Evolutionary conservation across 2,888 invertebrate genomes (phyloP).

Genomic region (Globia sparganii): DNA sequence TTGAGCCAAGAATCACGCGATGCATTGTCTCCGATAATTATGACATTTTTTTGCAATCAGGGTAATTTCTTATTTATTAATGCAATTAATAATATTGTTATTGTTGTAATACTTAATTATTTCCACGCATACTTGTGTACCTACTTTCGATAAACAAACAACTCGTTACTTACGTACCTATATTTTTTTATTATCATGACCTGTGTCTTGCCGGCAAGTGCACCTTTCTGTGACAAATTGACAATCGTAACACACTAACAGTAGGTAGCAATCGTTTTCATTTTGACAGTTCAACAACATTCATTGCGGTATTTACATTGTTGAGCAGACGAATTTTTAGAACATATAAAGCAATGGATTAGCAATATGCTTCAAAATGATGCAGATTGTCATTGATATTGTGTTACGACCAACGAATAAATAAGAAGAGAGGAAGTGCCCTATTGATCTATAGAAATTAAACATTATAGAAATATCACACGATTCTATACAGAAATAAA

Average conservation of each 20-base stretch:
- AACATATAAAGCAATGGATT: neutral
- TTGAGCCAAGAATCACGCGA: conserved; percentile 3
- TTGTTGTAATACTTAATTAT: neutral
- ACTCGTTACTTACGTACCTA: too few species aligned
- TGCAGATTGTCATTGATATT: too few species aligned
- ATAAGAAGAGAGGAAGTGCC: too few species aligned
- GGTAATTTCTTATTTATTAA: neutral
- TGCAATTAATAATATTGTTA: neutral
- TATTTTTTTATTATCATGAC: neutral
- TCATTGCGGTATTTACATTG: neutral
- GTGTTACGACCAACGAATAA: too few species aligned
- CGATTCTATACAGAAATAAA: too few species aligned
- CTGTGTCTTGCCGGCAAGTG: neutral
- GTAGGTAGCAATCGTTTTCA: neutral
- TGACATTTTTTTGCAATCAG: neutral
- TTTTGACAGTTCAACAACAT: neutral
- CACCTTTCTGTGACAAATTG: neutral
- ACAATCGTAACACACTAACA: neutral
- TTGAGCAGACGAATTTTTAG: neutral
- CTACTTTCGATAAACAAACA: neutral
- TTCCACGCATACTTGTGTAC: neutral
- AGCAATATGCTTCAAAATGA: neutral
- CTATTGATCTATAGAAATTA: too few species aligned
- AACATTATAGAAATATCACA: too few species aligned
- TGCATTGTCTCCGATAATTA: neutral